Conservation (phyloP, 2,113 vertebrate genomes). For the Aegotheles bennettii region DNA sequence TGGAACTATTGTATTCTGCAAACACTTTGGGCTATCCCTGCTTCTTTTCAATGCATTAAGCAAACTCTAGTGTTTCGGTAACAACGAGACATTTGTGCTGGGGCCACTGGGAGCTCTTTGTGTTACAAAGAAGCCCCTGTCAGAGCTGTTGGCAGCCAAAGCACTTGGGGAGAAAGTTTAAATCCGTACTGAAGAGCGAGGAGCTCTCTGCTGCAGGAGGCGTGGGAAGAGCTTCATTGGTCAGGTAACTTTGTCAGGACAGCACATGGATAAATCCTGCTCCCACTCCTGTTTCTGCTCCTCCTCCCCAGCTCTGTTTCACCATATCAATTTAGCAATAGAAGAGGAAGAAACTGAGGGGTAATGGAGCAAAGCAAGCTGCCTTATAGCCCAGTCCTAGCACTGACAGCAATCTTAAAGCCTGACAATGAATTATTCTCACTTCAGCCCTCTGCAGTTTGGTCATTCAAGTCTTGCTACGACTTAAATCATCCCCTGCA, state of each 20-base stretch:
- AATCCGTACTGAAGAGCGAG: neutral
- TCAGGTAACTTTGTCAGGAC: neutral
- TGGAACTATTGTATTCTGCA: neutral
- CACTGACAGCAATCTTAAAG: neutral
- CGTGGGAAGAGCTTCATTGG: neutral
- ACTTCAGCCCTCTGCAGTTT: neutral
- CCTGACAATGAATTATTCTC: neutral
- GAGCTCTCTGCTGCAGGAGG: neutral
- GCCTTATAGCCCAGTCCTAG: neutral
- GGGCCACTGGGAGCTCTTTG: neutral
- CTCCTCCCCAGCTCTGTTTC: neutral
- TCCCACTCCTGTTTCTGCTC: neutral
- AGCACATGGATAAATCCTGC: neutral
- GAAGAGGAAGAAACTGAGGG: neutral
- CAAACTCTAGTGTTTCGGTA: neutral
- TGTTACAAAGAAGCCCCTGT: slow-evolving; percentile 1
- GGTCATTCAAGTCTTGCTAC: neutral
- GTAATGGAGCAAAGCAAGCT: neutral
- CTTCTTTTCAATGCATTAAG: neutral
- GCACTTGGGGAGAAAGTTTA: neutral
- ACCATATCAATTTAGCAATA: fast-evolving
- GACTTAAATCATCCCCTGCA: neutral
- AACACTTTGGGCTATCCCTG: neutral
- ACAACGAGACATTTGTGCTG: neutral
- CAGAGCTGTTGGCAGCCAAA: neutral